These are phyloP conservation scores for Pseudochromis fuscus DNA, from an alignment of 2,797 vertebrate genomes.

Conservation along the genomic window DNA sequence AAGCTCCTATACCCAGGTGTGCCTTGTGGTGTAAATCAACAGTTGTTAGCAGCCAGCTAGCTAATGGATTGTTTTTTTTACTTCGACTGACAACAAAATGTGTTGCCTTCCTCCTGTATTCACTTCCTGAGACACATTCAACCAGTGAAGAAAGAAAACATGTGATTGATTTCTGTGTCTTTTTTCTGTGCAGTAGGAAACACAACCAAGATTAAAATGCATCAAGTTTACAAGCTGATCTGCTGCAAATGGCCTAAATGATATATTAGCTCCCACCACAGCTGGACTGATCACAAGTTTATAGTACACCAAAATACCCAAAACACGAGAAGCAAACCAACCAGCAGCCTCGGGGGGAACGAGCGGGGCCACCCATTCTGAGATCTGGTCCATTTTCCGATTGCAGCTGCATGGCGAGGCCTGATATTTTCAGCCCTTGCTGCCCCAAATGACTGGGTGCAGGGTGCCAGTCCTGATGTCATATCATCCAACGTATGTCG, in stretches of 20 bases:
- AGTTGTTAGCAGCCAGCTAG: not conserved
- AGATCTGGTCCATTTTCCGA: conserved; percentile 58
- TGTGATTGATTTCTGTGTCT: not conserved
- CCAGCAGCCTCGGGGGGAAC: not conserved
- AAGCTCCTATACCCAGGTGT: not conserved
- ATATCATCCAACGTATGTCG: conserved; percentile 50
- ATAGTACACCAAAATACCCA: not conserved
- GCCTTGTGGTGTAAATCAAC: not conserved
- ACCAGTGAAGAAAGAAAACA: not conserved
- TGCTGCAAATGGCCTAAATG: not conserved
- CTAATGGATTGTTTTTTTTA: not conserved
- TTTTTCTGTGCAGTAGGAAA: not conserved
- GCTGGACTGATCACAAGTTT: not conserved
- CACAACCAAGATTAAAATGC: not conserved
- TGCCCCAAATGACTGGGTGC: conserved; percentile 75
- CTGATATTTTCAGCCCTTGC: conserved; percentile 71
- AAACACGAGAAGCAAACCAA: conserved; percentile 24
- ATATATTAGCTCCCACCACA: not conserved
- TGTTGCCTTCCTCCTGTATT: not conserved
- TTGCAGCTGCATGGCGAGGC: conserved; percentile 62
- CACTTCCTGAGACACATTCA: not conserved
- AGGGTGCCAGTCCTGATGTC: conserved; percentile 70
- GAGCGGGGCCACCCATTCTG: conserved; percentile 28
- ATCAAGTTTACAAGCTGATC: not conserved
- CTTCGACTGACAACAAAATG: not conserved